A percentile compares a stretch with the other conserved stretches of the same genome.
Conservation (phyloP, 1,140 invertebrate genomes). For the Drosophila willistoni region DNA sequence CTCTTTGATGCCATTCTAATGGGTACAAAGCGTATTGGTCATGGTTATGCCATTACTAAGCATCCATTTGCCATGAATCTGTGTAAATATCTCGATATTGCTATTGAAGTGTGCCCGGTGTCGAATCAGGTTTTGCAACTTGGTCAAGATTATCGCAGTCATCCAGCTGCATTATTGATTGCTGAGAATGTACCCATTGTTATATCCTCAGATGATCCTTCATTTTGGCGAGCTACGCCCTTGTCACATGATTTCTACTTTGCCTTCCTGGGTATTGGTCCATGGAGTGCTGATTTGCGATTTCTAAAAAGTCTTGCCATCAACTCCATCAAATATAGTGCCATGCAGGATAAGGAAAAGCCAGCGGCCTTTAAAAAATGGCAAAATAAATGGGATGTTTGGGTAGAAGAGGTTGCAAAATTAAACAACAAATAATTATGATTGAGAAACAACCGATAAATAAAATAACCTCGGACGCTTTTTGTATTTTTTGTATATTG, state of each 20-base stretch:
- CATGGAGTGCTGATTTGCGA: slow-evolving; percentile 87
- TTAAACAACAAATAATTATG: not conserved
- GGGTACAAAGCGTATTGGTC: slow-evolving; percentile 88
- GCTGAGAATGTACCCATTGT: slow-evolving; percentile 86
- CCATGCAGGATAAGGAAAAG: slow-evolving; percentile 51
- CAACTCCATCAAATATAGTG: slow-evolving; percentile 89
- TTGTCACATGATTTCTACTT: slow-evolving; percentile 93
- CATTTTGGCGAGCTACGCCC: slow-evolving; percentile 88
- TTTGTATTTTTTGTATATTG: slow-evolving; percentile 10
- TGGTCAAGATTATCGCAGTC: slow-evolving; percentile 90
- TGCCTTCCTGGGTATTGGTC: slow-evolving; percentile 90
- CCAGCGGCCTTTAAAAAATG: slow-evolving; percentile 53
- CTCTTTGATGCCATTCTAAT: slow-evolving; percentile 90
- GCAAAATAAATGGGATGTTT: slow-evolving; percentile 63
- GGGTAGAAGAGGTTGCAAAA: slow-evolving; percentile 48
- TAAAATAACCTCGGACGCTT: too few species aligned
- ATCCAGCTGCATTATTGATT: slow-evolving; percentile 88
- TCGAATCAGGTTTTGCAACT: slow-evolving; percentile 90
- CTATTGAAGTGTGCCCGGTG: slow-evolving; percentile 92
- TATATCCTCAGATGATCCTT: slow-evolving; percentile 89
- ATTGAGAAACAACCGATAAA: not conserved
- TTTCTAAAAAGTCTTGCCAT: slow-evolving; percentile 90
- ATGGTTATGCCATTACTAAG: slow-evolving; percentile 88
- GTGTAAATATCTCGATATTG: slow-evolving; percentile 86
- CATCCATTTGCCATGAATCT: slow-evolving; percentile 88